phyloP scores from a whole-genome alignment of 1,140 invertebrate species.

The Ceratitis capitata region DNA sequence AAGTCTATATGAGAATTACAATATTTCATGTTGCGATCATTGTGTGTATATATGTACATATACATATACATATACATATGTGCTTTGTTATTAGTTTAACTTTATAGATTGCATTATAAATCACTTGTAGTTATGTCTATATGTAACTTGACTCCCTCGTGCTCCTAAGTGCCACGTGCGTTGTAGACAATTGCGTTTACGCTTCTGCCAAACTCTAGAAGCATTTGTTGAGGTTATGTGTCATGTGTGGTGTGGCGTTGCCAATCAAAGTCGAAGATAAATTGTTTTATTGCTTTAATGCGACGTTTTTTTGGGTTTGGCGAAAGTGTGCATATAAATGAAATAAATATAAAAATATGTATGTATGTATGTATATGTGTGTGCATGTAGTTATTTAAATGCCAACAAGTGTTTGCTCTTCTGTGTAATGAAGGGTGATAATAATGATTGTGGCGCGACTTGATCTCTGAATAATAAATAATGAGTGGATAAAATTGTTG shows the following conservation, averaged over 20 bases:
- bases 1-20: not conserved
- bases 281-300: constrained; percentile 18
- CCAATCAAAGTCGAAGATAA: constrained; percentile 22
- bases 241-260: too few relatives aligned
- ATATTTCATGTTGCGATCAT: not conserved
- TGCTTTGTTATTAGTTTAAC: not conserved
- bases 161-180: not conserved
- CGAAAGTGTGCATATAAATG: too few relatives aligned
- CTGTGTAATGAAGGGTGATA: not conserved
- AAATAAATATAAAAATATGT: too few relatives aligned
- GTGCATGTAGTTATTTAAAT: not conserved
- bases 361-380: too few relatives aligned
- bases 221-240: not conserved
- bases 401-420: not conserved
- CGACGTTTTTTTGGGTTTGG: not conserved
- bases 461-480: too few relatives aligned
- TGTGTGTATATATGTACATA: not conserved
- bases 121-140: not conserved
- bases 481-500: too few relatives aligned
- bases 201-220: not conserved
- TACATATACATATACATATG: too few relatives aligned
- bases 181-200: not conserved
- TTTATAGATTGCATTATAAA: not conserved
- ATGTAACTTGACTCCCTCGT: not conserved
- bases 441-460: too few relatives aligned